Percentiles rank a stretch among this genome's conserved stretches.
Evolutionary conservation across 2,113 vertebrate species (phyloP).

Genomic region (Danionella cerebrum): DNA sequence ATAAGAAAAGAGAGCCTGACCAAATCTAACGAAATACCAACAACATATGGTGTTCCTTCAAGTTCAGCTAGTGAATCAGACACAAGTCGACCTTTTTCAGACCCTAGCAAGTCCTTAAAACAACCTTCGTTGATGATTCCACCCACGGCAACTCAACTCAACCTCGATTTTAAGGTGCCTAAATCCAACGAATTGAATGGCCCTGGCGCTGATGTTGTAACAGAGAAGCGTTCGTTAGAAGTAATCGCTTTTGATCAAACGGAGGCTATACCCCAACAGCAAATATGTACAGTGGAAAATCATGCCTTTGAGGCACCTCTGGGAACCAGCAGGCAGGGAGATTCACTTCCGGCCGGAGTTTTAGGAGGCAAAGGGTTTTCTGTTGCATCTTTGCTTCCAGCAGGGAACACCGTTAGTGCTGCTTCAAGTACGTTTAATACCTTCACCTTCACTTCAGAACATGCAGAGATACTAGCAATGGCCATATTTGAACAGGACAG

Average conservation of each 20-base stretch:
- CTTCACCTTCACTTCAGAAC: slow-evolving; percentile 83
- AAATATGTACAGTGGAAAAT: slow-evolving; percentile 73
- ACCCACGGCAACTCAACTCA: slow-evolving; percentile 27
- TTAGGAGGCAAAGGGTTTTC: slow-evolving; percentile 84
- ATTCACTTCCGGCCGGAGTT: slow-evolving; percentile 80
- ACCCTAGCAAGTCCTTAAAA: slow-evolving; percentile 30
- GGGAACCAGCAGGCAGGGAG: slow-evolving; percentile 70
- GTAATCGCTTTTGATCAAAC: slow-evolving; percentile 64
- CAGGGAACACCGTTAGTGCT: slow-evolving; percentile 63
- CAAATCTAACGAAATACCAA: slow-evolving; percentile 35
- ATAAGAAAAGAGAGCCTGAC: slow-evolving; percentile 23
- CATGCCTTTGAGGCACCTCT: slow-evolving; percentile 67
- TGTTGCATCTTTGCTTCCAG: slow-evolving; percentile 91
- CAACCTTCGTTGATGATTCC: slow-evolving; percentile 37
- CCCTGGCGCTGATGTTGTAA: slow-evolving; percentile 20
- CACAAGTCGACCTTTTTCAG: slow-evolving; percentile 28
- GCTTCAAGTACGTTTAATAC: slow-evolving; percentile 70
- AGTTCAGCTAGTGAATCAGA: slow-evolving; percentile 17
- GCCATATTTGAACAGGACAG: slow-evolving; percentile 90
- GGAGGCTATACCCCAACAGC: slow-evolving; percentile 63
- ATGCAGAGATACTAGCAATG: slow-evolving; percentile 88
- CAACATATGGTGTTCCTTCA: slow-evolving; percentile 27
- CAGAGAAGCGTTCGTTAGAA: slow-evolving; percentile 50
- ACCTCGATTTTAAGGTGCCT: slow-evolving; percentile 43
- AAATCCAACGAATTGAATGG: no score